phyloP scores from a whole-genome alignment of 2,113 vertebrate species.

The Oncorhynchus keta region DNA sequence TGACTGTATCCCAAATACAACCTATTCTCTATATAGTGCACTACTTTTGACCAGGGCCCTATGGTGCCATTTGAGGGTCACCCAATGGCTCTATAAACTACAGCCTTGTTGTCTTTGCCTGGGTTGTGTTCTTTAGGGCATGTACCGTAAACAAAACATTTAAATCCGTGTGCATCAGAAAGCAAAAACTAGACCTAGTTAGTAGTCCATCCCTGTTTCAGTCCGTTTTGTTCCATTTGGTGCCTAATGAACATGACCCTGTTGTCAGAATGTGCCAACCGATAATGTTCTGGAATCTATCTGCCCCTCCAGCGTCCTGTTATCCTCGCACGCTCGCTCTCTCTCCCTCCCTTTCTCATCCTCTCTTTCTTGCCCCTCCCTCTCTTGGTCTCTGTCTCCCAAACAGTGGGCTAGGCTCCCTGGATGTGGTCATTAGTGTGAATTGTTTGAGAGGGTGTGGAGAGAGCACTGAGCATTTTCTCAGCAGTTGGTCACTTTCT shows the following conservation, averaged over 20 bases:
- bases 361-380: not conserved
- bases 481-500: constrained; percentile 59
- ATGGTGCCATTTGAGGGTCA: too few relatives aligned
- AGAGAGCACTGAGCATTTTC: constrained; percentile 44
- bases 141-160: too few relatives aligned
- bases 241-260: not conserved
- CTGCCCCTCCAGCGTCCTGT: constrained; percentile 20
- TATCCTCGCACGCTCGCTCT: constrained; percentile 19
- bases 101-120: too few relatives aligned
- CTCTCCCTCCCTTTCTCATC: not conserved
- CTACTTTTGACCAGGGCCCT: too few relatives aligned
- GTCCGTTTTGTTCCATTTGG: not conserved
- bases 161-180: too few relatives aligned
- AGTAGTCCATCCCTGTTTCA: too few relatives aligned
- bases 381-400: constrained; percentile 3
- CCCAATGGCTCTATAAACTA: not conserved
- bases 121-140: too few relatives aligned
- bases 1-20: too few relatives aligned
- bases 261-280: constrained; percentile 26
- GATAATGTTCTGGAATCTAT: not conserved
- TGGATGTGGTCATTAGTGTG: constrained; percentile 50
- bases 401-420: constrained; percentile 6
- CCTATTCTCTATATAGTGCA: too few relatives aligned
- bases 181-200: too few relatives aligned
- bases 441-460: constrained; percentile 57